Evolutionary conservation across 2,797 vertebrate species (phyloP), one percentile per base, ranked within the genome.

Genomic region (Cephalopachus bancanus): DNA sequence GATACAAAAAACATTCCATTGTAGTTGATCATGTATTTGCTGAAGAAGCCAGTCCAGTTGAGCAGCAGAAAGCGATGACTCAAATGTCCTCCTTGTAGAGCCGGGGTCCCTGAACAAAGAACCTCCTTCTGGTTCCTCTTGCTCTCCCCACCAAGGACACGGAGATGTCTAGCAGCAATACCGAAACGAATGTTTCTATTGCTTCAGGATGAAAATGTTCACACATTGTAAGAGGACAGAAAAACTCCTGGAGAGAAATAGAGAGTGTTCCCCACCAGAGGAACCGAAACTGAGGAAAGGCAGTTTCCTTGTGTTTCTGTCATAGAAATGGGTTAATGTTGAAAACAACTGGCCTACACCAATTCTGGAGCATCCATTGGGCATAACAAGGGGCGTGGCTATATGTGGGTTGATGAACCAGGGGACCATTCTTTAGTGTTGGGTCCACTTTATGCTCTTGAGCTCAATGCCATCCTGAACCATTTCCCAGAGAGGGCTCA

Each of bases 401-500:
- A 19, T 83, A 16, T 20, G 6, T 8, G 26, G 26, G 62, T 76
- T 80, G 53, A 20, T 76, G 72, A 62, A 24, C 22, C 60, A 89
- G 55, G 49, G 33, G 53, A 20, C 22, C 17, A 65, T 53, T 95
- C 84, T 94, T 94, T 99, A 99, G 97, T 99, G 99, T 98, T 99
- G 99, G 11, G 99, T 99, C 99, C 99, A 99, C 96, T 99, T 99
- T 98, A 99, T 99, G 98, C 98, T 99, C 98, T 99, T 99, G 97
- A 99, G 98, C 97, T 99, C 99, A 85, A 99, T 98, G 94, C 99
- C 99, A 96, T 99, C 99, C 97, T 99, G 99, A 53, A 99, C 99
- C 99, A 99, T 99, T 98, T 99, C 99, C 99, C 99, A 99, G 89
- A 99, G 98, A 60, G 99, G 99, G 97, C 99, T 99, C 99, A 99